Evolutionary conservation across 2,888 invertebrate genomes (phyloP), one percentile per base, ranked within the genome.

Genomic region (Drosophila putrida): DNA sequence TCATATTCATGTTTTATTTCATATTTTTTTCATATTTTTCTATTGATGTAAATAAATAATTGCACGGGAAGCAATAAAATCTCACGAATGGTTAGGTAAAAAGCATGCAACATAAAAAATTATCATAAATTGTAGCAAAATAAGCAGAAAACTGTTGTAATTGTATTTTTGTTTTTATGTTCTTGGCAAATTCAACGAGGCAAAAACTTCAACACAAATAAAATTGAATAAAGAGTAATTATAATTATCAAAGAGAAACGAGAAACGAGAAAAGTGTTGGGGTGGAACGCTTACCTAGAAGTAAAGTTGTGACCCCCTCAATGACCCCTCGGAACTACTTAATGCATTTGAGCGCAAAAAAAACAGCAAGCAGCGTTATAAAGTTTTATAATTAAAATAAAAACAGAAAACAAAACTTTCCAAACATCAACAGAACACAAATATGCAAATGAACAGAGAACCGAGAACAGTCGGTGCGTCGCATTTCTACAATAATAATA

Each of bases 371-470:
- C 11, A 43, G 27, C 11, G 39, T 36, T 38, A 51, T 41, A 70
- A 71, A 75, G 8, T 71, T 54, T 46, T 57, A 28, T 63, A 71
- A 71, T 76, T 76, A 60, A 35, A 61, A 65, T 36, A 62, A 10
- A 13, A 33, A 8, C 15, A 9, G 27, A 36, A 54, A 38, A 20
- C 10, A 31, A 28, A 28, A 31, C 4, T 28, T 41, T 10, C n/a
- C n/a, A 47, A 51, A 44, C 11, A 43, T 50, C 36, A 67, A 65
- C 54, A 55, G 10, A 75, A 54, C 54, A 55, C n/a, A 75, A 54
- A 49, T 69, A 65, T 58, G 59, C 57, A 74, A 75, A 54, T 74
- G 35, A 41, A 35, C 20, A 55, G 41, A 51, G n/a, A 41, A 35
- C 20, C 51, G 41, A 51, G n/a, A 50, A 13, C 49, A 33, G n/a